These are phyloP conservation scores for Anguilla megastoma DNA, from an alignment of 2,797 vertebrate species.

Conservation along the genomic window DNA sequence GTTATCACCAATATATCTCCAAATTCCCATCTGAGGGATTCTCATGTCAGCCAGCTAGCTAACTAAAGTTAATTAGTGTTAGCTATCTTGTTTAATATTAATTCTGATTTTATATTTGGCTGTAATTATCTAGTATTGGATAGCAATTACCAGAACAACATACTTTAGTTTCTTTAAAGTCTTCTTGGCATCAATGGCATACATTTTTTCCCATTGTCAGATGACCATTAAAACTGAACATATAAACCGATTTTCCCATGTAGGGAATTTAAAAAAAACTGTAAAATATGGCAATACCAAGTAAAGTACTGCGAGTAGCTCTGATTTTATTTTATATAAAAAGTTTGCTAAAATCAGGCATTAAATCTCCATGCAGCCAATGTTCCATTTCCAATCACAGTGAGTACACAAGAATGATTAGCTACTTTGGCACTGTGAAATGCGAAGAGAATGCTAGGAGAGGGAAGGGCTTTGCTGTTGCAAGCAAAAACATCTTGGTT, in stretches of 20 bases:
- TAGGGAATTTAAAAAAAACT: too few relatives aligned
- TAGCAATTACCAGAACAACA: not conserved
- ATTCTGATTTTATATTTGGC: not conserved
- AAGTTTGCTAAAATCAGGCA: not conserved
- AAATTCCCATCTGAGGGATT: not conserved
- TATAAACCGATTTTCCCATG: too few relatives aligned
- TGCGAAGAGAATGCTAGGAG: not conserved
- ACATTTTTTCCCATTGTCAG: not conserved
- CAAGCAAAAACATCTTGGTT: slow-evolving; percentile 7
- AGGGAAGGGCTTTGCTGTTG: not conserved
- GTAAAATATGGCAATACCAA: too few relatives aligned
- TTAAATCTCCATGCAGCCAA: not conserved
- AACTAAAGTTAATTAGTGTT: not conserved
- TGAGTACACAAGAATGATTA: not conserved
- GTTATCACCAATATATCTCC: not conserved
- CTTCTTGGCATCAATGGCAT: not conserved
- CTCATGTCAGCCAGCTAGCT: not conserved
- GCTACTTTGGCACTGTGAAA: not conserved
- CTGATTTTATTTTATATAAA: not conserved
- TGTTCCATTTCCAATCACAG: not conserved
- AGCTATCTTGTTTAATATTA: not conserved
- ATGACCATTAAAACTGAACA: not conserved
- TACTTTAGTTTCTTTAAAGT: not conserved
- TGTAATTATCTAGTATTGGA: not conserved
- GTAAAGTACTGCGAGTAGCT: not conserved